Evolutionary conservation across 2,113 vertebrate species (phyloP).

Genomic region (Macrotus californicus): DNA sequence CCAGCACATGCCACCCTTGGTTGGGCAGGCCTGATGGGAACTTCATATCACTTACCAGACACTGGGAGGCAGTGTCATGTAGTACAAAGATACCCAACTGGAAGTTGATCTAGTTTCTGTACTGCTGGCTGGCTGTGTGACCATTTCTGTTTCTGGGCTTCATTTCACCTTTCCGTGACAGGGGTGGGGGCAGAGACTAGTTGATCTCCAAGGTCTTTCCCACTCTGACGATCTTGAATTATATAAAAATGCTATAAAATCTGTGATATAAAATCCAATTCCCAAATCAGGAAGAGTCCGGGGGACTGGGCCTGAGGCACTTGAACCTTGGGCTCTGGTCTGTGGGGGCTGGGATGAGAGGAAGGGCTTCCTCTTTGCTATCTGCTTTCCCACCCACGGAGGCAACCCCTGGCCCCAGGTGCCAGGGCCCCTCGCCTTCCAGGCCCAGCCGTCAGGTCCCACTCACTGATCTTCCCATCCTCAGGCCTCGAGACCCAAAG

Average conservation of each 20-base stretch:
- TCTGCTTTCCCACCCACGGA: not conserved
- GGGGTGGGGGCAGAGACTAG: not conserved
- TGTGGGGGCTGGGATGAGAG: not conserved
- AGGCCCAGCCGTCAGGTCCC: not conserved
- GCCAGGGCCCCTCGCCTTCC: not conserved
- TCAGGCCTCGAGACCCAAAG: not conserved
- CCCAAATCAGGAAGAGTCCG: constrained; percentile 40
- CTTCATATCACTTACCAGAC: not conserved
- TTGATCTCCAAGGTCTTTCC: constrained; percentile 30
- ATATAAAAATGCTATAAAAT: constrained; percentile 73
- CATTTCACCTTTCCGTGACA: not conserved
- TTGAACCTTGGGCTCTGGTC: constrained; percentile 53
- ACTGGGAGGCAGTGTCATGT: not conserved
- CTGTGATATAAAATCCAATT: constrained; percentile 62
- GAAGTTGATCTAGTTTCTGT: not conserved
- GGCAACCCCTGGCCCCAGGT: constrained; percentile 13
- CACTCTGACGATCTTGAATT: constrained; percentile 21
- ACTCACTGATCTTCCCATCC: not conserved
- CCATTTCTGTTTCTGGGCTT: not conserved
- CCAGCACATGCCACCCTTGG: not conserved
- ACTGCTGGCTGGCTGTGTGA: not conserved
- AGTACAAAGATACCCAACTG: constrained; percentile 17
- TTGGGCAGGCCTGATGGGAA: not conserved
- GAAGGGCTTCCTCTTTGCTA: not conserved
- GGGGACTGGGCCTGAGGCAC: constrained; percentile 59